Percentiles rank a stretch among this genome's conserved stretches.
Evolutionary conservation across 1,140 invertebrate species (phyloP).

Genomic region (Bombus confusus): DNA sequence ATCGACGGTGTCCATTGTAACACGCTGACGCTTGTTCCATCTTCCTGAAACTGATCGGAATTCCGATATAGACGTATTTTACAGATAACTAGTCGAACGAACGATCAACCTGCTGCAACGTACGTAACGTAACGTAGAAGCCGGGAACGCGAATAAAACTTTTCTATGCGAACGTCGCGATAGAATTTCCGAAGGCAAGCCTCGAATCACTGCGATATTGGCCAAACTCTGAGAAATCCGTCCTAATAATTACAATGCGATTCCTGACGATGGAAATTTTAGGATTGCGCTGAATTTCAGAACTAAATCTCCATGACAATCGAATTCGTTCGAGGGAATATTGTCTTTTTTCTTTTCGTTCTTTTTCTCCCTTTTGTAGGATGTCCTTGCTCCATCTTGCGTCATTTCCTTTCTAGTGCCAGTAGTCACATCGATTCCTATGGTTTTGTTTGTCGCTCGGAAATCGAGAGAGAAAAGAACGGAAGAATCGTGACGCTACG

Average conservation of each 20-base stretch:
- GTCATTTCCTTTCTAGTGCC: not conserved
- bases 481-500: not conserved
- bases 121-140: not conserved
- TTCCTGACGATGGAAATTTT: constrained; percentile 69
- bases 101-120: not conserved
- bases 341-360: constrained; percentile 14
- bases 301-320: constrained; percentile 70
- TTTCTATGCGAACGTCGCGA: not conserved
- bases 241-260: not conserved
- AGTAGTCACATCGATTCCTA: no score
- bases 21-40: constrained; percentile 83
- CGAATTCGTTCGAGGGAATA: constrained; percentile 10
- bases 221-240: not conserved
- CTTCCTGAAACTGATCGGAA: constrained; percentile 76
- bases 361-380: not conserved
- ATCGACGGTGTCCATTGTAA: constrained; percentile 83
- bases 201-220: not conserved
- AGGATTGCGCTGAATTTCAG: constrained; percentile 58
- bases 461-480: not conserved
- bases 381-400: not conserved
- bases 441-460: not conserved
- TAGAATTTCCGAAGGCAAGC: not conserved
- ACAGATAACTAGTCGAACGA: not conserved
- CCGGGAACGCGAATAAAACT: not conserved
- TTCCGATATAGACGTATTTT: not conserved